Evolutionary conservation across 2,888 invertebrate species (phyloP), one percentile per base, ranked within the genome.

Genomic region (Sarcophaga carnaria): DNA sequence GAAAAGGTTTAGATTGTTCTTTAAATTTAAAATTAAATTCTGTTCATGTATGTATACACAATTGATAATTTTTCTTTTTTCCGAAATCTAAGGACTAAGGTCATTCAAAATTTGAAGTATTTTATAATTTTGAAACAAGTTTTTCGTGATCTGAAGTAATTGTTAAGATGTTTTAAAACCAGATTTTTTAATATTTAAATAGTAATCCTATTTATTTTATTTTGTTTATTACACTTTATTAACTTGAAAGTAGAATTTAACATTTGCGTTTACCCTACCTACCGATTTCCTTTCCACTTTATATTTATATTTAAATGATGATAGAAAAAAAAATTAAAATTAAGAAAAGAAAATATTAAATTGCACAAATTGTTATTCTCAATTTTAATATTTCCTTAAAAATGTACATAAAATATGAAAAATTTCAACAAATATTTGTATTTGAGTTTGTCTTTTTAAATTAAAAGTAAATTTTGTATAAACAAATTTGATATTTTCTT

Each of bases 281-380:
- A 14, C 17, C 54, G 54, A 14, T 54, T 12, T 14, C 70, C 4
- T 20, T n/a, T 27, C 62, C 27, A 37, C 70, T 49, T 20, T 4
- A 60, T 17, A 22, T 22, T 20, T 25, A 45, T 54, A 54, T 72
- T n/a, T 54, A 78, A 78, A 78, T 5, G n/a, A 49, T 79, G 49
- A 74, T 37, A 37, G 37, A 69, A 76, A 81, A 64, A 6, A 78
- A 85, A 87, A 88, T 6, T 49, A 49, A 49, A 49, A 49, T 12
- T 77, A 82, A 83, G 75, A 91, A 90, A 91, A 91, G 90, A 91
- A 91, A 91, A 91, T 91, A 91, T 92, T 90, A 90, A 91, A 91
- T 92, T 93, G 93, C 93, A 93, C 92, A 93, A 93, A 93, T 90
- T 90, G 93, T 93, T 93, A 90, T 93, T 92, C 92, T 93, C 93